phyloP scores from a whole-genome alignment of 2,113 vertebrate species.

The Okapia johnstoni region DNA sequence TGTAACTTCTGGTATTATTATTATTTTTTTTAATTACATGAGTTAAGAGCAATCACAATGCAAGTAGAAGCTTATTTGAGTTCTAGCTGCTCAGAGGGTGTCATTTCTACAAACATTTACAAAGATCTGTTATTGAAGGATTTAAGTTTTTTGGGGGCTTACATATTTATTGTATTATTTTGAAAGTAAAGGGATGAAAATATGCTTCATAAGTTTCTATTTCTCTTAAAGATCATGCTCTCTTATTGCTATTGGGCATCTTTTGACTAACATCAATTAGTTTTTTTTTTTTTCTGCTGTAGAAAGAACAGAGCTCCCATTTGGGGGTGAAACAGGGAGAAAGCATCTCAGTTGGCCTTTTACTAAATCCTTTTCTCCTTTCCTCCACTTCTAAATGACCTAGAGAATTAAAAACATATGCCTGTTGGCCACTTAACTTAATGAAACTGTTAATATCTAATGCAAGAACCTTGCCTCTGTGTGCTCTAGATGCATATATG shows the following conservation, averaged over 20 bases:
- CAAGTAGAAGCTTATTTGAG: neutral
- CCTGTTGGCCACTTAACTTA: conserved; percentile 74
- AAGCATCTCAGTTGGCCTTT: conserved; percentile 33
- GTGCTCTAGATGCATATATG: conserved; percentile 73
- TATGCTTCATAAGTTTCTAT: neutral
- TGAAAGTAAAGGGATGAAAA: neutral
- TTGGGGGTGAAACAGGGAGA: neutral
- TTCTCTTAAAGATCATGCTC: neutral
- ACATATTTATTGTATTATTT: neutral
- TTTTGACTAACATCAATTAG: neutral
- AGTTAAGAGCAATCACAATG: neutral
- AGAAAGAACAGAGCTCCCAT: neutral
- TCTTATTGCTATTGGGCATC: neutral
- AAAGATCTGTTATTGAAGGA: neutral
- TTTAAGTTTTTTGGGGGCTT: neutral
- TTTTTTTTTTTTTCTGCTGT: conserved; percentile 3
- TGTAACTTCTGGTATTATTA: neutral
- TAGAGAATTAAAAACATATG: conserved; percentile 52
- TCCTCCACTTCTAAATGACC: neutral
- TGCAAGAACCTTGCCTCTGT: neutral
- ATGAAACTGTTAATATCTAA: conserved; percentile 64
- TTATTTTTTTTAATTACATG: neutral
- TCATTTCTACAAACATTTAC: neutral
- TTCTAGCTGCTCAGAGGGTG: neutral
- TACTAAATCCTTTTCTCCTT: conserved; percentile 37